phyloP scores from a whole-genome alignment of 2,113 vertebrate genomes.

The Erpornis zantholeuca region DNA sequence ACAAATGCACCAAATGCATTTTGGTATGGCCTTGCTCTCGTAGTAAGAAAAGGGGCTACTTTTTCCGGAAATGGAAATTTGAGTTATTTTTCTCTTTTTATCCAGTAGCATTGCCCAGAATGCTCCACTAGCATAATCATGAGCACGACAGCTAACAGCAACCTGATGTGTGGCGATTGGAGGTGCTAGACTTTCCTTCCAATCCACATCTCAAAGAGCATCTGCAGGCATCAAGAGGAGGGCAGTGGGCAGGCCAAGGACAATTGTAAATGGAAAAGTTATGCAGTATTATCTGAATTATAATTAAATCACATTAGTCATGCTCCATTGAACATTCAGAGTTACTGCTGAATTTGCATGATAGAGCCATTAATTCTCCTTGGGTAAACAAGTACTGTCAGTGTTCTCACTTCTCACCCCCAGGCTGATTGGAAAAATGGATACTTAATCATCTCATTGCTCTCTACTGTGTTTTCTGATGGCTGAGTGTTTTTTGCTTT shows the following conservation, averaged over 20 bases:
- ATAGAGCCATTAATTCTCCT: not conserved
- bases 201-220: not conserved
- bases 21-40: not conserved
- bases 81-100: not conserved
- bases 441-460: not conserved
- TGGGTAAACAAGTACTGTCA: not conserved
- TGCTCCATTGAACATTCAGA: not conserved
- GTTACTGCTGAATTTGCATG: not conserved
- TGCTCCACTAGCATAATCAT: not conserved
- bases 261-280: not conserved
- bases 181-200: not conserved
- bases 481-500: not conserved
- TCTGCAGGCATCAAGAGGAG: not conserved
- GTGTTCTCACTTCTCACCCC: not conserved
- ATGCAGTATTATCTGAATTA: not conserved
- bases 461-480: not conserved
- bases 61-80: not conserved
- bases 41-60: not conserved
- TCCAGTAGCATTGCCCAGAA: not conserved
- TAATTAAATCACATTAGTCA: not conserved
- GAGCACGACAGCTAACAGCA: not conserved
- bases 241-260: not conserved
- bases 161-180: fast-evolving
- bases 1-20: not conserved
- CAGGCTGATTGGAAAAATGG: not conserved